Evolutionary conservation across 1,140 invertebrate genomes (phyloP), one percentile per base, ranked within the genome.

Genomic region (Drosophila carrolli): DNA sequence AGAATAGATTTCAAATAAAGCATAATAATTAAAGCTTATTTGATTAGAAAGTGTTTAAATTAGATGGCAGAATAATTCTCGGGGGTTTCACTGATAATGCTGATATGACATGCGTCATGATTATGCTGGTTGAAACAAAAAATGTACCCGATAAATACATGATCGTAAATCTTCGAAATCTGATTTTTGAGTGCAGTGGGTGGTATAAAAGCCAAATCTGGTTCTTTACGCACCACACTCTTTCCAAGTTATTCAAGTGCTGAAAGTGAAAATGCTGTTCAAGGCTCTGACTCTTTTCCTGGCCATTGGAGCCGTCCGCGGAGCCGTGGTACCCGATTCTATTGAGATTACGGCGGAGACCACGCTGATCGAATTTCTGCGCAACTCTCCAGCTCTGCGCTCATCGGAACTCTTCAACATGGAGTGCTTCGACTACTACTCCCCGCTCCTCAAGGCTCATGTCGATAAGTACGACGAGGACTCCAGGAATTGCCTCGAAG

Each of bases 351-450:
- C 38, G 29, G n/a, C 11, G 19, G 59, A 67, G 37, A 16, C 27
- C 35, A 35, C 40, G 5, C 40, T 71, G 43, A n/a, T 54, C 5
- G 16, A 57, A 9, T 10, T 57, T 13, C 40, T 71, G 50, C 35
- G 68, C 23, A 13, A 40, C 8, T 40, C 67, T 4, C 50, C 35
- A 6, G n/a, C 11, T 7, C 27, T 68, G 48, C 41, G 63, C 2
- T 11, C 43, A 5, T 50, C 50, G 9, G 43, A 40, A 8, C 4
- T 44, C 35, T 56, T 68, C 43, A 71, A 71, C 50, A 2, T 14
- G n/a, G 16, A 8, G 0, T 71, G 67, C 63, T 16, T 68, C 10
- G 63, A 71, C 35, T 56, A 48, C 35, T 71, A 71, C 37, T 2
- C 46, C 5, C 67, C 67, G 13, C 10, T 47, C 10, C 44, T 71